phyloP scores from a whole-genome alignment of 2,797 vertebrate species.

The Tokudaia tokunoshimensis region DNA sequence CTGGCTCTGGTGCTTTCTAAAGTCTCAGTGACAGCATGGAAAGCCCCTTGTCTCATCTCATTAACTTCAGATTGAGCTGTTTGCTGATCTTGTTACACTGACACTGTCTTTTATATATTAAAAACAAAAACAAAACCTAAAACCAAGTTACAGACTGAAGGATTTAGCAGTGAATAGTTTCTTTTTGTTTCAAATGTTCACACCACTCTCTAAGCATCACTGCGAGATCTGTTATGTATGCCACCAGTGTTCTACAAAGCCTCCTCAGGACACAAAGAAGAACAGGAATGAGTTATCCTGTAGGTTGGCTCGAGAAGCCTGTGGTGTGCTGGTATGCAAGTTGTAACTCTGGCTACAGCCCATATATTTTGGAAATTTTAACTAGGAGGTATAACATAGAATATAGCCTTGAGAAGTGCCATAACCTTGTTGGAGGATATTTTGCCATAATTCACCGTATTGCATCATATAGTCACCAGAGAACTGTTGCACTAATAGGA shows the following conservation, averaged over 20 bases:
- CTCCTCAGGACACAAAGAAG: conserved; percentile 58
- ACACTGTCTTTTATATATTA: conserved; percentile 55
- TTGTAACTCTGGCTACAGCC: conserved; percentile 28
- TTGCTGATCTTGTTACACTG: conserved; percentile 60
- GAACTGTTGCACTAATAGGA: conserved; percentile 39
- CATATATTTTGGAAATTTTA: conserved; percentile 60
- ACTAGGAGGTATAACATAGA: conserved; percentile 55
- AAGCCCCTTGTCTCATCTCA: conserved; percentile 52
- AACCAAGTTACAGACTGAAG: conserved; percentile 37
- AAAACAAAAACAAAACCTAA: conserved; percentile 50
- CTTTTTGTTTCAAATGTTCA: conserved; percentile 66
- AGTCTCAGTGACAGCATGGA: conserved; percentile 58
- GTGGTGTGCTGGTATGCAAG: neutral
- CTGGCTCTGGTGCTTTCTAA: conserved; percentile 34
- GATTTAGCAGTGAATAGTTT: conserved; percentile 66
- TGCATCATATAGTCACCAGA: conserved; percentile 59
- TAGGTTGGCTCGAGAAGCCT: conserved; percentile 28
- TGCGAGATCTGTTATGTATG: neutral
- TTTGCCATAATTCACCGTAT: conserved; percentile 14
- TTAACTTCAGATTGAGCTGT: neutral
- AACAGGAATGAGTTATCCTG: conserved; percentile 5
- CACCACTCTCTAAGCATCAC: conserved; percentile 62
- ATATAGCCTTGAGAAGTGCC: conserved; percentile 33
- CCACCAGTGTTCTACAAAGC: conserved; percentile 53
- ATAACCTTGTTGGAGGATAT: conserved; percentile 26